These are phyloP conservation scores for Philotrypesis tridentata DNA, from an alignment of 1,140 invertebrate genomes.

Conservation along the genomic window DNA sequence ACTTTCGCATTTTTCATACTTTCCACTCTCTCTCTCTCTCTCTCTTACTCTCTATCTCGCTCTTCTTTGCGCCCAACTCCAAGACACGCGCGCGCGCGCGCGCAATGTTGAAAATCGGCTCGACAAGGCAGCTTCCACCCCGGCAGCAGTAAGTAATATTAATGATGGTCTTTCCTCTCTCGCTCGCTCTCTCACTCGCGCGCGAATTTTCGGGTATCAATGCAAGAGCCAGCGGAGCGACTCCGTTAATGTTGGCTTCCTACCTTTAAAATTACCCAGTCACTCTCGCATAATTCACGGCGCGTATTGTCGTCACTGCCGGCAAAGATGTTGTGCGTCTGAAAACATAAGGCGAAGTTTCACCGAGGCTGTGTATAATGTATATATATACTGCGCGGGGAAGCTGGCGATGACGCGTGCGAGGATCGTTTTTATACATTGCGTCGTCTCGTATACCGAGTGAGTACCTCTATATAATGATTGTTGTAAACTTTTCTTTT, in stretches of 20 bases:
- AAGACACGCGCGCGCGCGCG: not conserved
- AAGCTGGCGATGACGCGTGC: not conserved
- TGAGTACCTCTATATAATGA: not conserved
- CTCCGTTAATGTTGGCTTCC: conserved; percentile 71
- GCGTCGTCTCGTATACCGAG: not conserved
- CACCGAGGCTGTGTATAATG: not conserved
- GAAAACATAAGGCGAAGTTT: not conserved
- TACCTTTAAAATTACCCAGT: conserved; percentile 73
- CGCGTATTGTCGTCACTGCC: conserved; percentile 64
- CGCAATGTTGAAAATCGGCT: conserved; percentile 48
- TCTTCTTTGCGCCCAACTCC: not conserved
- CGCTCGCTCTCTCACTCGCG: not conserved
- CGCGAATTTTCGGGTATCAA: conserved; percentile 69
- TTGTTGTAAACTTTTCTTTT: not conserved
- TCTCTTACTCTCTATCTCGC: not conserved
- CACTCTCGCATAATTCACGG: conserved; percentile 73
- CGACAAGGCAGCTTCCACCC: conserved; percentile 46
- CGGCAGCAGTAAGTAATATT: conserved; percentile 71
- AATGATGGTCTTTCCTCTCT: conserved; percentile 63
- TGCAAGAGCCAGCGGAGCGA: conserved; percentile 55
- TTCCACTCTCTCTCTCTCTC: conserved; percentile 5
- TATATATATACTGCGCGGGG: too few relatives aligned
- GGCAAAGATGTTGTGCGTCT: not conserved
- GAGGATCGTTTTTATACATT: not conserved
- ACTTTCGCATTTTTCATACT: conserved; percentile 36